Evolutionary conservation across 2,113 vertebrate species (phyloP), one percentile per base, ranked within the genome.

Genomic region (Brienomyrus longianalis): DNA sequence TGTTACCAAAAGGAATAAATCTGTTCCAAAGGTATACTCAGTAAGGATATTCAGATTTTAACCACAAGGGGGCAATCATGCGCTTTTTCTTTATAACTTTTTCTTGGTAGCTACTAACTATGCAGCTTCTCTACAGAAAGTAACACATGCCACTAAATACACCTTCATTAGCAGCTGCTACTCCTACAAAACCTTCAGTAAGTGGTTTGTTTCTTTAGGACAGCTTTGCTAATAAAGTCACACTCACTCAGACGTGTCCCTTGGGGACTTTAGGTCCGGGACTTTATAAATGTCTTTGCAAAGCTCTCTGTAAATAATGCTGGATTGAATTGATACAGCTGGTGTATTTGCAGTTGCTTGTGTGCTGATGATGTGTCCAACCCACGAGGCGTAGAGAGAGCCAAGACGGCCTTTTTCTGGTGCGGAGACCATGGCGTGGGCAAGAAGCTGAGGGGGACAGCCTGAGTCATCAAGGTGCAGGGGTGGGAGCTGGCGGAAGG

Each of bases 41-140:
- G 27, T 9, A 74, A 74, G 66, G 66, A 39, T 6, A 80, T 91
- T 86, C 39, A 54, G 11, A 23, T 56, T 51, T 3, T 88, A 70
- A 89, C 92, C 95, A 93, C 94, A 87, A 92, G 95, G 91, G 92
- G 94, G 92, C 91, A 74, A 19, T 88, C 43, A 50, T 31, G 23
- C 2, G 19, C 83, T 85, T 85, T 85, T 85, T 50, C n/a, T 80
- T 43, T 35, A 35, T 80, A 80, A 80, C 31, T 31, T 31, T 31
- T 31, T 31, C 31, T 31, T 31, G 62, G 62, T 9, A 70, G 1
- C 15, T 83, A 6, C 80, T 47, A 45, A 39, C 13, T 43, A 47
- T 45, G 10, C 80, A 43, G 39, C 39, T 31, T 70, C 62, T 70
- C 54, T 31, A 70, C 62, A 31, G 62, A 70, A 70, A 70, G 62